A percentile compares a stretch with the other conserved stretches of the same genome.
Conservation (phyloP, 92 coral and sea anemone species). For the Ricordea florida region DNA sequence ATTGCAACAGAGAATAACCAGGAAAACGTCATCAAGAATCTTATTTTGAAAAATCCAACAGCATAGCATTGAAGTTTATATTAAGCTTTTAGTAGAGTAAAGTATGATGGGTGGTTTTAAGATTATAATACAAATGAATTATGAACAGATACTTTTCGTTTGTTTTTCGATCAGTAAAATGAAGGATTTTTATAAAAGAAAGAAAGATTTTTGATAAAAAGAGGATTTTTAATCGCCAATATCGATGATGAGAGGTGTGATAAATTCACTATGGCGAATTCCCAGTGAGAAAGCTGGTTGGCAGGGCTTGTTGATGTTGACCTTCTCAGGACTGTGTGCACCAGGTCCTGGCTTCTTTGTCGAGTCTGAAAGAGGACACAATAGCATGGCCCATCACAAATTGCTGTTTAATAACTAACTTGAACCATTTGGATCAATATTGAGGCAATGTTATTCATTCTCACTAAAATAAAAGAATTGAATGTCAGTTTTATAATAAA, state of each 20-base stretch:
- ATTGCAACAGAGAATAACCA: no score
- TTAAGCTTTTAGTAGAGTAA: no score
- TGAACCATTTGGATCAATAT: neutral
- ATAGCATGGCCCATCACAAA: neutral
- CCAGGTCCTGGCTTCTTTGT: constrained; percentile 99
- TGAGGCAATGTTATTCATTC: neutral
- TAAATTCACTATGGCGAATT: constrained; percentile 93
- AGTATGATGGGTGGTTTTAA: no score
- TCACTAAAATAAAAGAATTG: neutral
- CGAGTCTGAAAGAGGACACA: constrained; percentile 59
- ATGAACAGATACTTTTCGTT: no score
- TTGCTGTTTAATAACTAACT: no score
- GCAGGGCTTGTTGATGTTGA: constrained; percentile 63
- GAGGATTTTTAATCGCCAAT: constrained; percentile 65
- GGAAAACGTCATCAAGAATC: no score
- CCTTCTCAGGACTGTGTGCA: constrained; percentile 99
- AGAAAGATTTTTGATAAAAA: neutral
- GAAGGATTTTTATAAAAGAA: neutral
- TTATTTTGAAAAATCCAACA: no score
- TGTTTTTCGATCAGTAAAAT: no score
- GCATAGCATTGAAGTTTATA: no score
- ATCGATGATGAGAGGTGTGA: constrained; percentile 93
- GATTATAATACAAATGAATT: no score
- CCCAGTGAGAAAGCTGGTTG: constrained; percentile 91
- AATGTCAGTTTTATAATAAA: no score